Percentiles rank a stretch among this genome's conserved stretches.
These are phyloP conservation scores for Microdon myrmicae DNA, from an alignment of 2,888 invertebrate genomes.

Conservation along the genomic window DNA sequence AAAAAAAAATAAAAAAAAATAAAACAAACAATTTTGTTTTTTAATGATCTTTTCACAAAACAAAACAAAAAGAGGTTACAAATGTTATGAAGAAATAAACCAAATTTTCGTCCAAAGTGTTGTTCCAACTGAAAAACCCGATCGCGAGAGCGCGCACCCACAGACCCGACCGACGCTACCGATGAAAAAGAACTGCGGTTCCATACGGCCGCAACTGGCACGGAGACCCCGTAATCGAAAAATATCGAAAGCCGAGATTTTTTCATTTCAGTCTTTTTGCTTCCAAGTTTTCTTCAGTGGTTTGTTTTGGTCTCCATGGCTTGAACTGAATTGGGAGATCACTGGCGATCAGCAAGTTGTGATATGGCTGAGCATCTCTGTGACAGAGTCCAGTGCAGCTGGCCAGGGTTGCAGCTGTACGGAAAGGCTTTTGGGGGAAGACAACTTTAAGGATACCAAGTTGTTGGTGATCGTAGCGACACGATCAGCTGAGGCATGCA, in stretches of 20 bases:
- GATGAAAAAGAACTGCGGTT: conserved; percentile 49
- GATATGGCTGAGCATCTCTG: too few species aligned
- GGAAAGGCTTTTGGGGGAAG: too few species aligned
- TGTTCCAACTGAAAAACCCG: conserved; percentile 27
- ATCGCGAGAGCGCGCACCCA: conserved; percentile 46
- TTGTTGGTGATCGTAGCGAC: too few species aligned
- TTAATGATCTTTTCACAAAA: not conserved
- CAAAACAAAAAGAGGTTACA: conserved; percentile 4
- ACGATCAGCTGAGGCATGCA: too few species aligned
- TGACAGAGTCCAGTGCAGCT: too few species aligned
- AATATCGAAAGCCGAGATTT: not conserved
- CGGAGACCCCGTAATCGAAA: conserved; percentile 10
- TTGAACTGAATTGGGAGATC: too few species aligned
- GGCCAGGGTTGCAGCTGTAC: too few species aligned
- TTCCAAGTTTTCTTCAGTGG: conserved; percentile 13
- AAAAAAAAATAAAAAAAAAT: too few species aligned
- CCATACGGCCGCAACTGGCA: conserved; percentile 10
- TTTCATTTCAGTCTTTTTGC: conserved; percentile 16
- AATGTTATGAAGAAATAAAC: conserved; percentile 3
- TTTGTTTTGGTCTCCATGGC: conserved; percentile 16
- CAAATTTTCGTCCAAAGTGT: conserved; percentile 27
- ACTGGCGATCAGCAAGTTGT: too few species aligned
- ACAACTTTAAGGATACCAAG: too few species aligned
- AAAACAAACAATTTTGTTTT: not conserved
- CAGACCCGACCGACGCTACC: conserved; percentile 45